Base-by-base conservation (phyloP, 2,113 vertebrate species). In the Crotalus helleri region DNA sequence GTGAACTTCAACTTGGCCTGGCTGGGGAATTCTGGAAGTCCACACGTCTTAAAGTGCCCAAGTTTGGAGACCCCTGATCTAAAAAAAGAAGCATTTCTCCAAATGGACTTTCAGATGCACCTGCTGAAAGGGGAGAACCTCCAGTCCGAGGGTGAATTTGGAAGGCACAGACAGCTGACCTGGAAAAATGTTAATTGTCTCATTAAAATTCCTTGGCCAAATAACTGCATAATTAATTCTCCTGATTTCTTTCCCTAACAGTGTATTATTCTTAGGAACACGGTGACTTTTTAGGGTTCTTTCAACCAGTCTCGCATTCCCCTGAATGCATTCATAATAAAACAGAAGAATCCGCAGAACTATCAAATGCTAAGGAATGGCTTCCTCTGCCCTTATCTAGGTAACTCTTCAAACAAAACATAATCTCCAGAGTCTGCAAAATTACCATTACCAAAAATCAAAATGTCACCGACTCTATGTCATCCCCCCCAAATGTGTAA, bases 141-240 rank as follows among this genome's bases (percentile, higher is more conserved):
- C 24, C 53, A 90, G 44, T 24, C 33, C 29, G 46, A 88, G 7
- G 26, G 24, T 55, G 7, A 15, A 13, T 88, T 88, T 54, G 23
- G 61, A 89, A 89, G 29, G 61, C 12, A 29, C 29, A 29, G 26
- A 5, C 54, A 54, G 49, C 9, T 55, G 4, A 85, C 81, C 59
- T 58, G 55, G 88, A 91, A 85, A 3, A 0, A n/a, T 15, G 11
- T 91, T 57, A 51, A 46, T 54, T 96, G 95, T 92, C 96, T 97
- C 97, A 97, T 97, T 97, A 97, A 96, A 97, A 97, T 97, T 97
- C 96, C 93, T 95, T 92, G 93, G 94, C 91, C 93, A 94, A 93
- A 97, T 97, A 97, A 97, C 95, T 96, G 95, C 91, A 95, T 97
- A 97, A 97, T 97, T 98, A 97, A 97, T 97, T 96, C 96, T 96